These are phyloP conservation scores for Lordiphosa fenestrarum DNA, from an alignment of 2,888 invertebrate species.

Conservation along the genomic window DNA sequence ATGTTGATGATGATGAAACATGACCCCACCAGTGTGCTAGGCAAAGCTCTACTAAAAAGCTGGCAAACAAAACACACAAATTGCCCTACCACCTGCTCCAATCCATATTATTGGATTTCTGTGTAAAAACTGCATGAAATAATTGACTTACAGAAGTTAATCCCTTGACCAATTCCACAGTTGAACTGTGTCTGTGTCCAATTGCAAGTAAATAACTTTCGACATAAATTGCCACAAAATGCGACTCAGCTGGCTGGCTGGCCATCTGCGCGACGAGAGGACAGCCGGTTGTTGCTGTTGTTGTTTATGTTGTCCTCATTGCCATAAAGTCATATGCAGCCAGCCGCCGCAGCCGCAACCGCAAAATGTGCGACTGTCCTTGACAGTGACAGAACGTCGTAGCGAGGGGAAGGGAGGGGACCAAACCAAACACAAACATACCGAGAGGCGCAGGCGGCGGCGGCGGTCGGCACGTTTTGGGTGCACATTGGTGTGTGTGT, in stretches of 20 bases:
- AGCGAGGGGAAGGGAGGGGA: background rate
- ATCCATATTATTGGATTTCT: background rate
- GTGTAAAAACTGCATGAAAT: background rate
- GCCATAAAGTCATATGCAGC: slow-evolving; percentile 47
- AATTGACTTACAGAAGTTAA: background rate
- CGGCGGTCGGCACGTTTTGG: slow-evolving; percentile 1
- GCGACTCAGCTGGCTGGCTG: slow-evolving; percentile 5
- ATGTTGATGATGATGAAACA: no score
- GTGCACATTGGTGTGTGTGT: background rate
- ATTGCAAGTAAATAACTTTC: slow-evolving; percentile 57
- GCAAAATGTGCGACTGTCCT: slow-evolving; percentile 54
- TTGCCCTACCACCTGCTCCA: no score
- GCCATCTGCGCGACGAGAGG: background rate
- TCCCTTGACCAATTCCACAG: background rate
- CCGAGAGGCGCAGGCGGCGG: background rate
- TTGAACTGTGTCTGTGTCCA: slow-evolving; percentile 12
- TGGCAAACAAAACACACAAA: no score
- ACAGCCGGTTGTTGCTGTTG: background rate
- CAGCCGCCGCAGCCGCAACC: slow-evolving; percentile 25
- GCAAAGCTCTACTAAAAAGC: no score
- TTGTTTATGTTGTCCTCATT: background rate
- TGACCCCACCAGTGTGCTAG: no score
- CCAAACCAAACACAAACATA: slow-evolving; percentile 9
- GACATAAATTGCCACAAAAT: slow-evolving; percentile 49
- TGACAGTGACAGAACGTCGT: slow-evolving; percentile 55